Base-by-base conservation (phyloP, 1,140 invertebrate genomes). In the Drosophila prosaltans region DNA sequence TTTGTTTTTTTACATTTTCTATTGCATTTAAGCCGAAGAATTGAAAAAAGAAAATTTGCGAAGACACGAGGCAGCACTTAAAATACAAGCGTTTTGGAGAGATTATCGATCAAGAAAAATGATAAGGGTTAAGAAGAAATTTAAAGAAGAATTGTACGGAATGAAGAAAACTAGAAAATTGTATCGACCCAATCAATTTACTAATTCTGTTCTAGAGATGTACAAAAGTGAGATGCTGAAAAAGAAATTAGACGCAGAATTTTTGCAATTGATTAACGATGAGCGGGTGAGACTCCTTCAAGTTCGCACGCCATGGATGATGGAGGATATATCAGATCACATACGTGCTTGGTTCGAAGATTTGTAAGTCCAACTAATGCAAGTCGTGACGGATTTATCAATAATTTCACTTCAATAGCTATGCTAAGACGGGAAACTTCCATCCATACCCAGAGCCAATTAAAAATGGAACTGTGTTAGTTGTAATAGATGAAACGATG, bases 271-370 rank as follows among this genome's bases (percentile, higher is more conserved):
- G n/a, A 94, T 93, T 61, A 70, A 93, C 10, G 93, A 94, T 62
- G 94, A 95, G 90, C 93, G 93, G 70, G 82, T 91, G 1, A 93
- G 93, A 64, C 93, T 95, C 9, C 74, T 94, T 48, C 93, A 93
- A 86, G 88, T 94, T 2, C 92, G 93, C 61, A 93, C 93, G 60
- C 94, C 94, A 1, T 93, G 93, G 64, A 91, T 96, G 45, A 94
- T 95, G 92, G 95, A 96, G 78, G 95, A 96, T 79, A 95, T 96
- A 69, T 93, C 94, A 1, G 94, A 94, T 63, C 95, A 96, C 91
- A 94, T 96, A 70, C 94, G 94, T 59, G 93, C 93, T 58, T 96
- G 95, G 95, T 94, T 95, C 73, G 69, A 90, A 7, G 80, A 94
- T 65, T 96, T 95, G 94, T 93, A 92, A 73, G 80, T 82, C 2